Base-by-base conservation (phyloP, 2,888 invertebrate species). In the Norana najaformis region DNA sequence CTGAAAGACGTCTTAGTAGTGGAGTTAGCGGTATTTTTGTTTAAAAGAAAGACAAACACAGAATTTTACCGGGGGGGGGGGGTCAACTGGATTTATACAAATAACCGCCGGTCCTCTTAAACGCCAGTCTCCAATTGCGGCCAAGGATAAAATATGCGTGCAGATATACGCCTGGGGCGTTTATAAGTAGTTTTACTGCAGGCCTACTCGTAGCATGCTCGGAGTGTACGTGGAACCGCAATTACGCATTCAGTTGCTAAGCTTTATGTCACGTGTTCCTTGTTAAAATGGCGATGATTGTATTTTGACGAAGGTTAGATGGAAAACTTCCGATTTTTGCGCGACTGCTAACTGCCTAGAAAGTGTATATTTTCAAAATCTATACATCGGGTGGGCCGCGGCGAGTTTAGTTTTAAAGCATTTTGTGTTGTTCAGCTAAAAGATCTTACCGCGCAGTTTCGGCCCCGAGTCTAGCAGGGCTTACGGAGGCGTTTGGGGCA, bases 301-400 rank as follows among this genome's bases (percentile, higher is more conserved):
- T 69, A 53, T 69, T 69, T 69, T 69, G 69, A 69, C 69, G 69
- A 69, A 69, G 69, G 69, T 69, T 69, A 69, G 69, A 69, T n/a
- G 69, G 69, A 69, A 69, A n/a, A 69, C 30, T 69, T 69, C 69
- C n/a, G 69, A n/a, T 30, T 69, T 69, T 30, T 69, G 30, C 69
- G 69, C 69, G n/a, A 69, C 69, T n/a, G 69, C n/a, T 69, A 8
- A 11, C 69, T 13, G n/a, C n/a, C 69, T 69, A 69, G n/a, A 69
- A 69, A n/a, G 69, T 69, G 69, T 69, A 69, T 69, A 69, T n/a
- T 69, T 69, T 69, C 69, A n/a, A 69, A 69, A 69, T 69, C 69
- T 69, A 69, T 69, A n/a, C 69, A 69, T 69, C 69, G n/a, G 69
- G 69, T 69, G 16, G n/a, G 69, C 69, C 8, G 69, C n/a, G 1